Base-by-base conservation (phyloP, 2,113 vertebrate species). In the Phylloscopus trochiloides region DNA sequence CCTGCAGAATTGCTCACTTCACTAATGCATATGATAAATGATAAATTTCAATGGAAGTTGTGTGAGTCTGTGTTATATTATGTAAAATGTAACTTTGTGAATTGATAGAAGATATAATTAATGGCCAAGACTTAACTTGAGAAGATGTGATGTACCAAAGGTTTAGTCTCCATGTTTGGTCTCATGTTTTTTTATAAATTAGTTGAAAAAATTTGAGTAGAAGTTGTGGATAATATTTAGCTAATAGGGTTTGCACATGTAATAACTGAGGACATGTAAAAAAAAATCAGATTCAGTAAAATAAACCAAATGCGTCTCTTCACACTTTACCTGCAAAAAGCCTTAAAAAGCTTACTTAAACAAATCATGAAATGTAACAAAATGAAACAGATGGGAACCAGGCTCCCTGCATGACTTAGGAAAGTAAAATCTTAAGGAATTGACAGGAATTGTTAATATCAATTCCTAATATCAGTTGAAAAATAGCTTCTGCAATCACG, bases 331-430 rank as follows among this genome's bases (percentile, higher is more conserved):
- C 14, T 61, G 17, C 26, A 55, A 10, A 73, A 91, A 77, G 17
- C 36, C 48, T 74, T 80, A 11, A 25, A 55, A 83, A 43, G 12
- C 31, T 74, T 59, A 57, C 24, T 20, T 83, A 62, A 52, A 50
- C 14, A 74, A 74, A 52, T 57, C 0, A 2, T 2, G 0, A 3
- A 51, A 45, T 47, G 8, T 57, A 55, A 55, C 42, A 51, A 12
- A 40, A 19, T 73, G 6, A 47, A 83, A 50, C 6, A 80, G 38
- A n/a, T 34, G 28, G 14, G 71, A n/a, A 10, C 12, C 38, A 62
- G 47, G 5, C 22, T 90, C 19, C 10, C 14, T 83, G 3, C 26
- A 11, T 28, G 47, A 10, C 14, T 45, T 48, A 62, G 26, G 50
- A 90, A 72, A 67, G 54, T 15, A 50, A 83, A 70, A 70, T 82